Evolutionary conservation across 2,888 invertebrate genomes (phyloP), one percentile per base, ranked within the genome.

Genomic region (Calameuta idolon): DNA sequence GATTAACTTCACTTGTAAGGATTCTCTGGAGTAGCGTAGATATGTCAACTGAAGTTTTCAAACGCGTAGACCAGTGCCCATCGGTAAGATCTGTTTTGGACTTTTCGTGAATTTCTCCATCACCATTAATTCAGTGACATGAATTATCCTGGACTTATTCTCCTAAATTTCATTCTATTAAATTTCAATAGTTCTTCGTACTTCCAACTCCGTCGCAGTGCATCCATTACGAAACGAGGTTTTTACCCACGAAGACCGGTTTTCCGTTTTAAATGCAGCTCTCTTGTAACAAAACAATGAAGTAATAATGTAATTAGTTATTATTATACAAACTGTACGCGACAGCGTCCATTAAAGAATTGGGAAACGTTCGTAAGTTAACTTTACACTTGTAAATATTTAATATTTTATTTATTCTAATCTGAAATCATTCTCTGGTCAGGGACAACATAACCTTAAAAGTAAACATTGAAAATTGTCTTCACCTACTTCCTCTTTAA

Each of bases 1-100:
- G 79, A 75, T 77, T 75, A 69, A 73, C 78, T 75, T 68, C 74
- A 78, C 40, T 82, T 73, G 76, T 81, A 77, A 69, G 82, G 81
- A 79, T 82, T 83, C 83, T 75, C 74, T 34, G 69, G 69, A 55
- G 55, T 55, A 55, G 71, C 79, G 79, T 75, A 77, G 77, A 75
- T 76, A 77, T 69, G 78, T 75, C 69, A 68, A 69, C 75, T 75
- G 71, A 30, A 75, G 74, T 69, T 75, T 75, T 69, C 23, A 35
- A 69, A 40, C 71, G 55, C 55, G n/a, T 69, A 77, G 73, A 69
- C 68, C 37, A 34, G 73, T 55, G 37, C 69, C 68, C 2, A 55
- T 55, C 55, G 23, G 9, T 23, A 55, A 55, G 55, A 55, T 23
- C 55, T 23, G 9, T 55, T 55, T 23, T 23, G 23, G 9, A 9